Base-by-base conservation (phyloP, 1,140 invertebrate species). In the Camponotus vicinus region DNA sequence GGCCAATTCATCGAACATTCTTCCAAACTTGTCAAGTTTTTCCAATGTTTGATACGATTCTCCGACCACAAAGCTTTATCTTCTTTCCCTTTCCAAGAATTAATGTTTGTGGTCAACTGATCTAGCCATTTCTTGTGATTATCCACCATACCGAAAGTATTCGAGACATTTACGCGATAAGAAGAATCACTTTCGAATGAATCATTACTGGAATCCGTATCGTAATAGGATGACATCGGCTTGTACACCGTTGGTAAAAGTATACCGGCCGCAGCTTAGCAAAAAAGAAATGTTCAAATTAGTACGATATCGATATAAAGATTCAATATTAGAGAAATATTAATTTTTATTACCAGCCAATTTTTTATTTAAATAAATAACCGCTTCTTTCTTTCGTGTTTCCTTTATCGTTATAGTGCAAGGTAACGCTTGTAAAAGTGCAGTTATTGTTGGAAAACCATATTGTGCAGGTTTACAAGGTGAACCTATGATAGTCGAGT, bases 341-440 rank as follows among this genome's bases (percentile, higher is more conserved):
- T 52, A 15, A 52, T 52, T 52, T 18, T 18, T 55, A 78, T 85
- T 93, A 95, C 94, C 90, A 34, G 93, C 88, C 45, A 96, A 88
- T 86, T 95, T 94, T 80, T 93, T 95, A 76, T 95, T 96, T 1
- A 96, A 90, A 45, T 94, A 91, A 76, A 96, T 88, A 5, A 94
- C 88, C 71, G 93, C 93, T 64, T 93, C 93, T 85, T 95, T 95
- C 7, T 92, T 92, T 4, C 94, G 91, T 76, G 93, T 93, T 11
- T 95, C 93, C 88, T 94, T 93, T 61, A 96, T 88, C 18, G 92
- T 92, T 0, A 97, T 95, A 18, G 96, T 96, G 86, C 97, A 96
- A 37, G 96, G 94, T 27, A 97, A 93, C 11, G 96, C 95, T 89
- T 96, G 95, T 5, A 97, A 94, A 32, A 97, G 90, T 32, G 95